Conservation (phyloP, 2,113 vertebrate species). For the Lampris incognitus region DNA sequence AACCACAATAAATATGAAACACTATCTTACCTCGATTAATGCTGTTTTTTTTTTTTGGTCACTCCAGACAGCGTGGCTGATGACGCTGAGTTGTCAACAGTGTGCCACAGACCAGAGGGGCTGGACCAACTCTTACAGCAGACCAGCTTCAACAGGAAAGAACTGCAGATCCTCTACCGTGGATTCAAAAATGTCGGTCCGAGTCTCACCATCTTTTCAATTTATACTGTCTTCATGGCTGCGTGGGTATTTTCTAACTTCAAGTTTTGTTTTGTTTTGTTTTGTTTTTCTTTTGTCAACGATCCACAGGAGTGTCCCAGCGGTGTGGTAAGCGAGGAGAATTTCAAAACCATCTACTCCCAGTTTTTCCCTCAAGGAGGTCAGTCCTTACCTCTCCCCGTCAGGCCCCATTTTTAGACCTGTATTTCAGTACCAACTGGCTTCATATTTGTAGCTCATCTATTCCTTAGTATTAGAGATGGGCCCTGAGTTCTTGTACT, state of each 20-base stretch:
- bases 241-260: background rate
- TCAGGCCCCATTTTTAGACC: background rate
- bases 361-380: slow-evolving; percentile 98
- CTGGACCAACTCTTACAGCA: slow-evolving; percentile 91
- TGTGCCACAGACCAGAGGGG: slow-evolving; percentile 90
- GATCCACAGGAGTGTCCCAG: slow-evolving; percentile 91
- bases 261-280: background rate
- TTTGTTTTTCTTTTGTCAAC: no score
- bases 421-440: no score
- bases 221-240: background rate
- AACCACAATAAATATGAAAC: no score
- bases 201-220: background rate
- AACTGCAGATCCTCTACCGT: slow-evolving; percentile 94
- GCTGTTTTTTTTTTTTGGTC: background rate
- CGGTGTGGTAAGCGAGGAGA: slow-evolving; percentile 93
- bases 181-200: slow-evolving; percentile 96
- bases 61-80: slow-evolving; percentile 87
- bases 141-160: slow-evolving; percentile 94
- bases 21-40: background rate
- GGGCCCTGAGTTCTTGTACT: no score
- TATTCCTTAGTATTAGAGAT: no score
- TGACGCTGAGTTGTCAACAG: slow-evolving; percentile 88
- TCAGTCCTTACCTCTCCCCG: slow-evolving; percentile 67
- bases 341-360: slow-evolving; percentile 95
- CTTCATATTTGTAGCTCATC: no score